Evolutionary conservation across 2,113 vertebrate species (phyloP).

Genomic region (Mirza zaza): DNA sequence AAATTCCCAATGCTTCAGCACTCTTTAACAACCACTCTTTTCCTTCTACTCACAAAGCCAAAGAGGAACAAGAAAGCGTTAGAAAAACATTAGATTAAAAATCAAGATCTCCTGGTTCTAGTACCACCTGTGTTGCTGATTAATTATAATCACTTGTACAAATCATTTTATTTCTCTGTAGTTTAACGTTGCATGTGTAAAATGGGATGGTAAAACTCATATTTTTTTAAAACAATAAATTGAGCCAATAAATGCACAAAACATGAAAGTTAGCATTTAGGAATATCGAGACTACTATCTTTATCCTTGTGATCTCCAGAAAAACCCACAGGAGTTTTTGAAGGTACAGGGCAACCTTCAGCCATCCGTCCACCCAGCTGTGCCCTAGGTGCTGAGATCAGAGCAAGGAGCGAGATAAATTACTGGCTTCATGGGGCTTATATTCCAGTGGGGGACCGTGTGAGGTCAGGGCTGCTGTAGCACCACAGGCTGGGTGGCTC

Average conservation of each 20-base stretch:
- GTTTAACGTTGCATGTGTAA: background rate
- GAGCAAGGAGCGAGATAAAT: no score
- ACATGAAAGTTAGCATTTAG: background rate
- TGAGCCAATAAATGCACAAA: background rate
- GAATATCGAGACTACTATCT: background rate
- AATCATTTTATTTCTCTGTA: background rate
- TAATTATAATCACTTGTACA: background rate
- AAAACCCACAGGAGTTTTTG: no score
- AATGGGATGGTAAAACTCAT: background rate
- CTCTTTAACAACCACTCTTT: background rate
- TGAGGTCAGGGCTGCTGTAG: background rate
- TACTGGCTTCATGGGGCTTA: background rate
- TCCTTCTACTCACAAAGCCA: background rate
- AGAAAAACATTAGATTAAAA: background rate
- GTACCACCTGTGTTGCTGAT: background rate
- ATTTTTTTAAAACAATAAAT: background rate
- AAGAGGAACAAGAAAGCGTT: background rate
- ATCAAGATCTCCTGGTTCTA: background rate
- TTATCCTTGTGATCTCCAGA: background rate
- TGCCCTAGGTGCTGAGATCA: background rate
- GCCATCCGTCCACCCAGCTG: background rate
- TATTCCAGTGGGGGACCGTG: no score
- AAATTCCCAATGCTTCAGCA: background rate
- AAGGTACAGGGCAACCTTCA: fast-evolving
- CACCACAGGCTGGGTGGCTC: background rate